Evolutionary conservation across 2,113 vertebrate genomes (phyloP).

Genomic region (Phyllostomus discolor): DNA sequence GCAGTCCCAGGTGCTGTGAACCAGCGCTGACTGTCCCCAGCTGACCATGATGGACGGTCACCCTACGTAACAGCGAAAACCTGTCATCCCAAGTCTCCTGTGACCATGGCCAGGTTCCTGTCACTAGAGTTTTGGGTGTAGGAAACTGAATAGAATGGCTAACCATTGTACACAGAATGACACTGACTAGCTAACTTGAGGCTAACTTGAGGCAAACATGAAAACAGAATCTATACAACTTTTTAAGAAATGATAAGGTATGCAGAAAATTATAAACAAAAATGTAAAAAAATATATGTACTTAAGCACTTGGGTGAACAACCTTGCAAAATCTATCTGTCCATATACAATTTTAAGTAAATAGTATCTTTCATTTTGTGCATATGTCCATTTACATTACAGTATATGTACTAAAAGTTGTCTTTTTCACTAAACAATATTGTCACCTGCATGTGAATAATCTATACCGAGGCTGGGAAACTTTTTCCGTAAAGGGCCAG

Average conservation of each 20-base stretch:
- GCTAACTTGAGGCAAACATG: not conserved
- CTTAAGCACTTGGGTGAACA: not conserved
- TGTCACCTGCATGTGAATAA: not conserved
- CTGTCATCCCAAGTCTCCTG: not conserved
- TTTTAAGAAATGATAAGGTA: not conserved
- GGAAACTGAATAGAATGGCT: not conserved
- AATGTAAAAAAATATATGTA: not conserved
- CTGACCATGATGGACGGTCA: not conserved
- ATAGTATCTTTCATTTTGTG: not conserved
- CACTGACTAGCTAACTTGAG: not conserved
- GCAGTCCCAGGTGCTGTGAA: fast-evolving
- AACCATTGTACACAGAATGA: no score
- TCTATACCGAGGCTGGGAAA: not conserved
- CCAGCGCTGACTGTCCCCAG: not conserved
- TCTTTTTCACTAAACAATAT: not conserved
- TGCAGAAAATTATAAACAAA: not conserved
- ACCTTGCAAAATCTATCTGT: not conserved
- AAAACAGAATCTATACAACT: not conserved
- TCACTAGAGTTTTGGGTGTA: not conserved
- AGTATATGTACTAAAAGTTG: not conserved
- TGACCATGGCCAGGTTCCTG: not conserved
- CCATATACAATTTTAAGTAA: not conserved
- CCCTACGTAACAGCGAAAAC: not conserved
- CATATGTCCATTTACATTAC: not conserved
- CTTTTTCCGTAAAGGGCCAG: not conserved